Percentiles rank a stretch among this genome's conserved stretches.
phyloP scores from a whole-genome alignment of 2,113 vertebrate genomes.

The Lampris megalopsis region DNA sequence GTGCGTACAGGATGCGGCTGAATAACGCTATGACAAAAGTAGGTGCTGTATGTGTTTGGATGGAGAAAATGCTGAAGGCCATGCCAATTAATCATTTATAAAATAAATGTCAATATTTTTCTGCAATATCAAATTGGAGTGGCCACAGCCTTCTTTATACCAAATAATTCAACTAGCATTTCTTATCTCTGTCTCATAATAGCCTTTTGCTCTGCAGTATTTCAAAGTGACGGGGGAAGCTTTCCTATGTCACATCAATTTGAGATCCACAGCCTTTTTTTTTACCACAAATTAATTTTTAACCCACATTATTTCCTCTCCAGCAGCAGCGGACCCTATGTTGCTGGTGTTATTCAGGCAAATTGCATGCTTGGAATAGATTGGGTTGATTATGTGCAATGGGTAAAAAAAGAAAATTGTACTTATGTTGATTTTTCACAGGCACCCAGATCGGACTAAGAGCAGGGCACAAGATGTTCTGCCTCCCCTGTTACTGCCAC shows the following conservation, averaged over 20 bases:
- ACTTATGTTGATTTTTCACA: conserved; percentile 27
- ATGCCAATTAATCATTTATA: too few species aligned
- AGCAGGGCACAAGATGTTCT: conserved; percentile 17
- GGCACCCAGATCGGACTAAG: conserved; percentile 32
- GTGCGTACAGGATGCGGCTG: too few species aligned
- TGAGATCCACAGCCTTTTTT: background rate
- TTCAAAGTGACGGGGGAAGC: background rate
- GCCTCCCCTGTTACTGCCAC: background rate
- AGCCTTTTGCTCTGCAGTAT: background rate
- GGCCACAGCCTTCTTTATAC: background rate
- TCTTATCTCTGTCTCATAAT: background rate
- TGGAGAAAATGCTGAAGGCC: too few species aligned
- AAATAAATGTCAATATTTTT: too few species aligned
- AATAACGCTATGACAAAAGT: too few species aligned
- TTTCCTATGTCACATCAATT: background rate
- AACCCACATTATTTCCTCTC: background rate
- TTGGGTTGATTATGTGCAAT: conserved; percentile 51
- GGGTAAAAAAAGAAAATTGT: conserved; percentile 51
- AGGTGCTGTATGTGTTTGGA: too few species aligned
- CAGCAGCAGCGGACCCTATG: conserved; percentile 26
- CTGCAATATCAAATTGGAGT: too few species aligned
- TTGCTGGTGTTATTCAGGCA: conserved; percentile 38
- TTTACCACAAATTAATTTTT: conserved; percentile 26
- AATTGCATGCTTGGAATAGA: conserved; percentile 45
- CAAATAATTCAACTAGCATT: background rate